Conservation (phyloP, 2,113 vertebrate genomes). For the Sinocyclocheilus anshuiensis region DNA sequence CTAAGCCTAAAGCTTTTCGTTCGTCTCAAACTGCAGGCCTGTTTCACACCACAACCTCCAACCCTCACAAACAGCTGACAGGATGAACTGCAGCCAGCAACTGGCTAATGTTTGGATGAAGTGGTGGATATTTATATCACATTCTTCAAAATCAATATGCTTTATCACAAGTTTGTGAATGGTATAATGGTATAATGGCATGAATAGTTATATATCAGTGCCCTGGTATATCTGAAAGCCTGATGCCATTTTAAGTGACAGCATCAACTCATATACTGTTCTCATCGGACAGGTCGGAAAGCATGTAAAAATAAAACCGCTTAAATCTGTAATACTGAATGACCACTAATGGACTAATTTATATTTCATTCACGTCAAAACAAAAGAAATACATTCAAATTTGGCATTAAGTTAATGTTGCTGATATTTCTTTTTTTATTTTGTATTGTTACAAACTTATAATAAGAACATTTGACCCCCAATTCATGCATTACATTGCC, state of each 20-base stretch:
- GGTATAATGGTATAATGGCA: neutral
- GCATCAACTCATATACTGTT: neutral
- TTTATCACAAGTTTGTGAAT: neutral
- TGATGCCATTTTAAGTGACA: neutral
- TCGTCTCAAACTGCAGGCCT: conserved; percentile 59
- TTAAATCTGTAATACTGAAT: neutral
- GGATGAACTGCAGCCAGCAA: conserved; percentile 18
- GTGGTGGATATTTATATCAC: neutral
- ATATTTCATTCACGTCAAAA: neutral
- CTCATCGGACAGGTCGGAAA: neutral
- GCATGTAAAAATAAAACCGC: neutral
- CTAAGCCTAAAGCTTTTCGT: conserved; percentile 57
- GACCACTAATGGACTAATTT: neutral
- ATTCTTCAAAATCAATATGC: neutral
- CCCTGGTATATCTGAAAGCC: neutral
- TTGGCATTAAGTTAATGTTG: neutral
- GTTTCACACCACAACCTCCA: conserved; percentile 65
- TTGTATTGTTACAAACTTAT: too few species aligned
- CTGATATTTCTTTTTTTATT: neutral
- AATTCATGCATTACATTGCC: neutral
- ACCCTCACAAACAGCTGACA: conserved; percentile 31
- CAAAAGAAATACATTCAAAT: neutral
- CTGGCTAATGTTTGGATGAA: neutral
- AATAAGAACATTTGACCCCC: neutral
- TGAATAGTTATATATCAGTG: neutral